phyloP scores from a whole-genome alignment of 2,888 invertebrate species.

The Heteropelma amictum region DNA sequence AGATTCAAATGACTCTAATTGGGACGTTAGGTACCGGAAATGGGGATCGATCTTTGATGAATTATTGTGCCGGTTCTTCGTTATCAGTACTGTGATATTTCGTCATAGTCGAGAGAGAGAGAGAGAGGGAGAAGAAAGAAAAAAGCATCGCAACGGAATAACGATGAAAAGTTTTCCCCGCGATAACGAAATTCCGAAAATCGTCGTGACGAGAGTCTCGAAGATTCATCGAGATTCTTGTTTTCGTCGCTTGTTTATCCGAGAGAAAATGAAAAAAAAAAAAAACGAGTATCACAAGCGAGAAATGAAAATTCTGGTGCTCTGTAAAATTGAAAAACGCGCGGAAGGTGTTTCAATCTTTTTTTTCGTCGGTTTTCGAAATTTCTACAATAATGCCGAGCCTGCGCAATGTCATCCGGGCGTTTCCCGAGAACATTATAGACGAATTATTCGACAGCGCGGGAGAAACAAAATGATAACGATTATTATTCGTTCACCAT shows the following conservation, averaged over 20 bases:
- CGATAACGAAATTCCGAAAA: too few relatives aligned
- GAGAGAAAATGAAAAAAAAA: background rate
- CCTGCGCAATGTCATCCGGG: slow-evolving; percentile 64
- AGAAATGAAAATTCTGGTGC: background rate
- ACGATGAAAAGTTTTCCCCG: too few relatives aligned
- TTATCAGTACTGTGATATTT: slow-evolving; percentile 75
- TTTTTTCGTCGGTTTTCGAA: slow-evolving; percentile 68
- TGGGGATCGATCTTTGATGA: slow-evolving; percentile 69
- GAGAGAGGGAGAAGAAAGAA: background rate
- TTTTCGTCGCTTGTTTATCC: too few relatives aligned
- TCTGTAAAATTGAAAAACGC: slow-evolving; percentile 31
- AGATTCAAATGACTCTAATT: slow-evolving; percentile 65
- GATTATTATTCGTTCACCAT: slow-evolving; percentile 65
- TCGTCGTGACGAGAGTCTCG: too few relatives aligned
- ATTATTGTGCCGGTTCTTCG: slow-evolving; percentile 66
- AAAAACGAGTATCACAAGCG: background rate
- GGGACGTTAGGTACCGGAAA: slow-evolving; percentile 64
- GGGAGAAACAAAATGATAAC: slow-evolving; percentile 29
- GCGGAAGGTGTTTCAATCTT: slow-evolving; percentile 66
- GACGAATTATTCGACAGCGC: slow-evolving; percentile 66
- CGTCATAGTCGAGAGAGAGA: slow-evolving; percentile 72
- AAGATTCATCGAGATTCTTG: too few relatives aligned
- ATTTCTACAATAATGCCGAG: slow-evolving; percentile 63
- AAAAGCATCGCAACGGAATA: background rate
- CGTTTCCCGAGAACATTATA: slow-evolving; percentile 67